Base-by-base conservation (phyloP, 2,888 invertebrate genomes). In the Cryptocheilus praepositus region DNA sequence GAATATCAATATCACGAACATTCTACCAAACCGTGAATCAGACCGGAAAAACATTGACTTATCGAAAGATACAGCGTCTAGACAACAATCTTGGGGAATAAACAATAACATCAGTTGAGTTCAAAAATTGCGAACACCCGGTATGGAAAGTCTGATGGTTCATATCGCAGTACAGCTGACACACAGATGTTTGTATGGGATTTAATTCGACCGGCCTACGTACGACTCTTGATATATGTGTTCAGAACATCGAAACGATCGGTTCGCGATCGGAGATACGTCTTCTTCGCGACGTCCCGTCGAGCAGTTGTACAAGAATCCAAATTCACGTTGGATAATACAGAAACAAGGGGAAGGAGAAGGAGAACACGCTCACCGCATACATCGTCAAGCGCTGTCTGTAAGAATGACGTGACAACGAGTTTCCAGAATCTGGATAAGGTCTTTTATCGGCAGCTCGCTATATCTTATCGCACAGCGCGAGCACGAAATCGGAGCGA, bases 391-490 rank as follows among this genome's bases (percentile, higher is more conserved):
- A 36, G 36, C 49, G 49, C 5, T 25, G 25, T 25, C 25, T 11
- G 18, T 49, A 49, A 49, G 16, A 49, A 49, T 13, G 16, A 4
- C 3, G 49, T 5, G n/a, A 49, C 49, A 16, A 21, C 58, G 58
- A 44, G 45, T 21, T 58, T 58, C 45, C 57, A 58, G 46, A 58
- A 58, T 58, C 58, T 58, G 46, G 58, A 58, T 58, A 58, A 58
- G 43, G 18, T 11, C 16, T 45, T 60, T 67, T 67, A 67, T 67
- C 63, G 55, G 5, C n/a, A 55, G 54, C 57, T 53, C 19, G 36
- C 36, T 59, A 36, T 71, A 69, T 61, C 71, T 71, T 71, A 71
- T 71, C 71, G 52, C 45, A 11, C 5, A 16, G 3, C 22, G 53
- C 3, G 36, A 43, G 43, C 18, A 55, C 36, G 36, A 43, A 22